Conservation (phyloP, 2,888 invertebrate species). For the Andricus quercusramuli region DNA sequence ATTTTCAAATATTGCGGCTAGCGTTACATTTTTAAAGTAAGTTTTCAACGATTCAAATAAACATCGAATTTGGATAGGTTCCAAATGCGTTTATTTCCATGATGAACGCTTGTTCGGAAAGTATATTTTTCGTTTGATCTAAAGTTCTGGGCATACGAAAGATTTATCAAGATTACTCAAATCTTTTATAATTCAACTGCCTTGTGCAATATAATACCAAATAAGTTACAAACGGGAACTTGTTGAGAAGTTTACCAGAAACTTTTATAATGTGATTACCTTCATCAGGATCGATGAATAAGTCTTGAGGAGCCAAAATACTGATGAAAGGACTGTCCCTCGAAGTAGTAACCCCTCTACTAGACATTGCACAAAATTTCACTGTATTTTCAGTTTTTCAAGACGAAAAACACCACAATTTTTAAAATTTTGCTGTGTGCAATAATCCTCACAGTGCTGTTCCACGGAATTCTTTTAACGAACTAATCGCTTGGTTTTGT, state of each 20-base stretch:
- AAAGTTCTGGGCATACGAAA: too few species aligned
- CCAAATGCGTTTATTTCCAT: not conserved
- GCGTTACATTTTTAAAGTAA: not conserved
- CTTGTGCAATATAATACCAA: too few species aligned
- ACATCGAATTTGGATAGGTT: not conserved
- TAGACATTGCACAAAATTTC: conserved; percentile 67
- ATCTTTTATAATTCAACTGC: too few species aligned
- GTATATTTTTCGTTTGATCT: too few species aligned
- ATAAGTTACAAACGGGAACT: too few species aligned
- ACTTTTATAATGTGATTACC: conserved; percentile 52
- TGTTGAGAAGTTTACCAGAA: not conserved
- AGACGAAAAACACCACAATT: not conserved
- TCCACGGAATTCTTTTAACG: conserved; percentile 17
- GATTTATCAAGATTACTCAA: too few species aligned
- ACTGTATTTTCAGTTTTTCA: not conserved
- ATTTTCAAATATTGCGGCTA: too few species aligned
- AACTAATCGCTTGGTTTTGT: conserved; percentile 20
- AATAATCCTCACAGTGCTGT: conserved; percentile 1
- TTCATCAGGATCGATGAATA: conserved; percentile 72
- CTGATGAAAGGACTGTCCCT: conserved; percentile 64
- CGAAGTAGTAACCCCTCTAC: conserved; percentile 70
- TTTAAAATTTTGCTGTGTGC: not conserved
- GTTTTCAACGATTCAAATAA: not conserved
- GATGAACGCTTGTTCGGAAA: too few species aligned
- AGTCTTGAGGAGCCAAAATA: conserved; percentile 62